Evolutionary conservation across 2,113 vertebrate genomes (phyloP), one percentile per base, ranked within the genome.

Genomic region (Catharus minimus): DNA sequence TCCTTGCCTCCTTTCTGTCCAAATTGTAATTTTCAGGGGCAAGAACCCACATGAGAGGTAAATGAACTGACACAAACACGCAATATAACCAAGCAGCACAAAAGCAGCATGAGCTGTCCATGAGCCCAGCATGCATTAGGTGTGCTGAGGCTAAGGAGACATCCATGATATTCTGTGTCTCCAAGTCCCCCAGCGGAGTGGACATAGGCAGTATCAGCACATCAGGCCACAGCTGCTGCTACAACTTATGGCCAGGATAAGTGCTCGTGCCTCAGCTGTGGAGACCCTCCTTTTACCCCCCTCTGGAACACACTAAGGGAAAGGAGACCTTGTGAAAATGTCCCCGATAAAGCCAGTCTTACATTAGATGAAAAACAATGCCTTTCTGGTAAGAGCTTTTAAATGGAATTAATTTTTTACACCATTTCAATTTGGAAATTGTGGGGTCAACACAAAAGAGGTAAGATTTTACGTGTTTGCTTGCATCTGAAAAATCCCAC

Each of bases 111-210:
- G 1, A 22, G n/a, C 53, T 47, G 26, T 26, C 46, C 22, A 2
- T 6, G 12, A 44, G 50, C 15, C 22, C 50, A 60, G 60, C 2
- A 0, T 3, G 23, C 13, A 38, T 19, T 11, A 44, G 27, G 8
- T 30, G 32, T 3, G 12, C 11, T 2, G 32, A 58, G 49, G 53
- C 36, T 52, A 18, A 11, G 39, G 6, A 62, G 19, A 28, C 0
- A 0, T 23, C 43, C 5, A 13, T 47, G 26, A 66, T 52, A 55
- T 13, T 38, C n/a, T 43, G 14, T 50, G 44, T n/a, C 28, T 72
- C 30, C 33, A 64, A 19, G 7, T 15, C 3, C 7, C 33, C 6
- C 14, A n/a, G 39, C 0, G 2, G 7, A 89, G n/a, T 19, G 28
- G 15, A 26, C 2, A 0, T 3, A 11, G 36, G 61, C 27, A 61